Conservation (phyloP, 2,888 invertebrate species). For the Torymus auratus region DNA sequence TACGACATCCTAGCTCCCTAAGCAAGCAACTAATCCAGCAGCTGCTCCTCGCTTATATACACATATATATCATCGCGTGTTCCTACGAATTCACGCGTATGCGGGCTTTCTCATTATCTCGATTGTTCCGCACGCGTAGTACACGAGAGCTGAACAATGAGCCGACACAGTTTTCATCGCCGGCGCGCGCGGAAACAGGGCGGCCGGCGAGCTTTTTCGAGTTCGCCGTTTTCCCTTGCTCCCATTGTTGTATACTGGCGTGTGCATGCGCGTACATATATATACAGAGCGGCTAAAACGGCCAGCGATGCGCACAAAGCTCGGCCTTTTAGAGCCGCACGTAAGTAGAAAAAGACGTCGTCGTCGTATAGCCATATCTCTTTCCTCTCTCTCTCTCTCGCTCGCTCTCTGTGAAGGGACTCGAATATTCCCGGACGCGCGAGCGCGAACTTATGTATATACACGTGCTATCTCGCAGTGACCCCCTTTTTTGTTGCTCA, state of each 20-base stretch:
- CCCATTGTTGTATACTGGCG: conserved; percentile 12
- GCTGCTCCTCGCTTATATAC: too few relatives aligned
- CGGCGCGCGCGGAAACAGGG: background rate
- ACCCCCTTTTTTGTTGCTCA: conserved; percentile 15
- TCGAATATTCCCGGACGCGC: background rate
- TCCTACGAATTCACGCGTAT: conserved; percentile 47
- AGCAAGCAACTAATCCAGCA: too few relatives aligned
- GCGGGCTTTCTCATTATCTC: conserved; percentile 74
- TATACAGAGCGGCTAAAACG: conserved; percentile 1
- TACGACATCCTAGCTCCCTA: too few relatives aligned
- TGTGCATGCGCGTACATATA: background rate
- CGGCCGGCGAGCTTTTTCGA: conserved; percentile 20
- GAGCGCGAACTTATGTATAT: too few relatives aligned
- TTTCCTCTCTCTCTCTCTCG: conserved; percentile 4
- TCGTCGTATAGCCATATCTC: too few relatives aligned
- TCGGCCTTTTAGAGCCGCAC: background rate
- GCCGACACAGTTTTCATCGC: conserved; percentile 70
- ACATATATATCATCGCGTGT: too few relatives aligned
- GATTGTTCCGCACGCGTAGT: conserved; percentile 68
- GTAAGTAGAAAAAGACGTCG: conserved; percentile 12
- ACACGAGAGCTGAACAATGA: conserved; percentile 53
- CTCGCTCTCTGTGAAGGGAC: conserved; percentile 6
- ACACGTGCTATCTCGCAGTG: background rate
- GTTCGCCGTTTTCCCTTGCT: background rate
- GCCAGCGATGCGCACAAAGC: conserved; percentile 4